Conservation (phyloP, 2,113 vertebrate genomes). For the Pachycephala philippinensis region DNA sequence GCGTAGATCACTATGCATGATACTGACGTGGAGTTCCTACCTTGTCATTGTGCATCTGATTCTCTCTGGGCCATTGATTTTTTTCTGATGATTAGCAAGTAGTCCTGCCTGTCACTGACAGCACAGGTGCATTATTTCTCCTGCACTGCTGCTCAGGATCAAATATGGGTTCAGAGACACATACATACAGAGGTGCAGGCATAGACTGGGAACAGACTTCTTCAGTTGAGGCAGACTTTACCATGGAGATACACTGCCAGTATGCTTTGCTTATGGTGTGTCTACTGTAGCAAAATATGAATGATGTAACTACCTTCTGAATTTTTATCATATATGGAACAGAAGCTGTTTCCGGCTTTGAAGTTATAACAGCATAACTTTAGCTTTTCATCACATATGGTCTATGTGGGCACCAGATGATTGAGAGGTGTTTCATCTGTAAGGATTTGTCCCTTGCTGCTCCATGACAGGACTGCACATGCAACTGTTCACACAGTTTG, state of each 20-base stretch:
- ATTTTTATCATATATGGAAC: background rate
- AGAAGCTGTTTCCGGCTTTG: background rate
- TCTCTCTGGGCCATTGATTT: background rate
- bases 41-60: background rate
- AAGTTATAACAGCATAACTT: background rate
- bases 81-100: background rate
- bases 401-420: background rate
- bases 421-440: background rate
- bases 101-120: background rate
- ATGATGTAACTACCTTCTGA: background rate
- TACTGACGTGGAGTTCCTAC: accelerated
- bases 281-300: background rate
- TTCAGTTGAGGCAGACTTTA: background rate
- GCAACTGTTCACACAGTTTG: background rate
- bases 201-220: background rate
- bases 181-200: background rate
- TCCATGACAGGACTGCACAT: background rate
- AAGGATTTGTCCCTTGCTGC: background rate
- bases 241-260: background rate
- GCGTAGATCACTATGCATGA: background rate
- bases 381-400: background rate
- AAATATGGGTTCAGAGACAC: background rate
- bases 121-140: background rate
- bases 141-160: background rate
- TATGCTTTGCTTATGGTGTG: background rate